Evolutionary conservation across 2,113 vertebrate species (phyloP).

Genomic region (Reinhardtius hippoglossoides): DNA sequence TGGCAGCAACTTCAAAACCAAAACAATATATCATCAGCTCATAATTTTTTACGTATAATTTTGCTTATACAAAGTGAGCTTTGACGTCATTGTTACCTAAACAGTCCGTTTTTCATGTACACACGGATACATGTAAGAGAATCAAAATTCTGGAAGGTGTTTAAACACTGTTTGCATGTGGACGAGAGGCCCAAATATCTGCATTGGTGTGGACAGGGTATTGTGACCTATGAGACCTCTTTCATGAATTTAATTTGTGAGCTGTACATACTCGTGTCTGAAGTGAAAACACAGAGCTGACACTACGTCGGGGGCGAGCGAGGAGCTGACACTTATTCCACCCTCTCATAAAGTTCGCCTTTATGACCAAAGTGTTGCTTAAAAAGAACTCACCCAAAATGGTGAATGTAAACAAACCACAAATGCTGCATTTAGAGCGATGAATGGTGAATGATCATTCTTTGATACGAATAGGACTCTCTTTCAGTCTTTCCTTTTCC

Average conservation of each 20-base stretch:
- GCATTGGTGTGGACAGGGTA: too few relatives aligned
- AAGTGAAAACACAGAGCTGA: slow-evolving; percentile 10
- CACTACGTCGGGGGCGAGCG: slow-evolving; percentile 27
- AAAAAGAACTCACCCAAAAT: slow-evolving; percentile 58
- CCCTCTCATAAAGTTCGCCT: slow-evolving; percentile 67
- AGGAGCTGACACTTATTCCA: slow-evolving; percentile 63
- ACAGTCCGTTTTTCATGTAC: too few relatives aligned
- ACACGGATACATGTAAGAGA: too few relatives aligned
- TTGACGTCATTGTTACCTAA: too few relatives aligned
- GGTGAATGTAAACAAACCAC: slow-evolving; percentile 48
- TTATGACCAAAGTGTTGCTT: slow-evolving; percentile 36
- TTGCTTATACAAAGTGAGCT: too few relatives aligned
- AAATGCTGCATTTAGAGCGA: slow-evolving; percentile 61
- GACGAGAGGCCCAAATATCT: too few relatives aligned
- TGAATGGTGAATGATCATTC: slow-evolving; percentile 58
- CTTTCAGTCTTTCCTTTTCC: slow-evolving; percentile 26
- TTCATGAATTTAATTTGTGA: slow-evolving; percentile 5
- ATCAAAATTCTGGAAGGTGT: too few relatives aligned
- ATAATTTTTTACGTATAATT: too few relatives aligned
- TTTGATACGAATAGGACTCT: slow-evolving; percentile 57
- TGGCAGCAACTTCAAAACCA: too few relatives aligned
- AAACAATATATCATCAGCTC: too few relatives aligned
- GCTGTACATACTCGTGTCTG: not conserved
- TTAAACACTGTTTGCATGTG: too few relatives aligned
- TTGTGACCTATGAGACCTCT: not conserved